Percentiles rank a stretch among this genome's conserved stretches.
These are phyloP conservation scores for Peromyscus eremicus DNA, from an alignment of 2,797 vertebrate species.

Conservation along the genomic window DNA sequence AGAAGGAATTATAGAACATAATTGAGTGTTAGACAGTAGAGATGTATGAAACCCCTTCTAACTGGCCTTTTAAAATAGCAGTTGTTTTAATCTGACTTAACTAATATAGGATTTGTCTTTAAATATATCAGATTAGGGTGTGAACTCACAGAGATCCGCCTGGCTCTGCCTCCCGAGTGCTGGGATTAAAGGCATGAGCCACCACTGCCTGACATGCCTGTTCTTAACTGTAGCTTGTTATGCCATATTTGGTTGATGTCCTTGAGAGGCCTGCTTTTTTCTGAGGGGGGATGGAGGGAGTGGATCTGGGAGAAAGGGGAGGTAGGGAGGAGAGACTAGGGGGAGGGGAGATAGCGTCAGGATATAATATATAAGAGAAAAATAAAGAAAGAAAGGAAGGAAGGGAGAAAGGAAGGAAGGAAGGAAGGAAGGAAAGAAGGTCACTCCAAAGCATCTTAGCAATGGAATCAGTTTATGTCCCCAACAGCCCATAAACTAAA, in stretches of 20 bases:
- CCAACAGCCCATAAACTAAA: conserved; percentile 45
- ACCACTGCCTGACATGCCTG: too few relatives aligned
- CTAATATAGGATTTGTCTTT: conserved; percentile 42
- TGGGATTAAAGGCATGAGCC: too few relatives aligned
- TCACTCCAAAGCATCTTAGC: conserved; percentile 13
- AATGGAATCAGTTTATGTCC: conserved; percentile 29
- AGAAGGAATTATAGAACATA: conserved; percentile 28
- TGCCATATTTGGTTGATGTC: not conserved
- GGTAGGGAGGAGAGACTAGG: not conserved
- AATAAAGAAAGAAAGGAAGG: not conserved
- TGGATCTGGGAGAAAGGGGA: not conserved
- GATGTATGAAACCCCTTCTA: not conserved
- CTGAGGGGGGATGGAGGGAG: not conserved
- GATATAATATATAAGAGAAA: not conserved
- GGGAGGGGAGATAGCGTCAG: not conserved
- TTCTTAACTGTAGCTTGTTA: not conserved
- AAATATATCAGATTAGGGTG: not conserved
- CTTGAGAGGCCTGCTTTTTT: not conserved
- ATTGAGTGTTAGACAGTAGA: conserved; percentile 2
- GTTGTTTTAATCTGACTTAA: conserved; percentile 23
- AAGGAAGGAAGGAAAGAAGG: too few relatives aligned
- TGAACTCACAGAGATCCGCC: too few relatives aligned
- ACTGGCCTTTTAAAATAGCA: not conserved
- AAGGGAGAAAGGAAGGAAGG: too few relatives aligned
- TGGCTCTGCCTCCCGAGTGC: too few relatives aligned